Evolutionary conservation across 2,888 invertebrate genomes (phyloP).

Genomic region (Chesias legatella): DNA sequence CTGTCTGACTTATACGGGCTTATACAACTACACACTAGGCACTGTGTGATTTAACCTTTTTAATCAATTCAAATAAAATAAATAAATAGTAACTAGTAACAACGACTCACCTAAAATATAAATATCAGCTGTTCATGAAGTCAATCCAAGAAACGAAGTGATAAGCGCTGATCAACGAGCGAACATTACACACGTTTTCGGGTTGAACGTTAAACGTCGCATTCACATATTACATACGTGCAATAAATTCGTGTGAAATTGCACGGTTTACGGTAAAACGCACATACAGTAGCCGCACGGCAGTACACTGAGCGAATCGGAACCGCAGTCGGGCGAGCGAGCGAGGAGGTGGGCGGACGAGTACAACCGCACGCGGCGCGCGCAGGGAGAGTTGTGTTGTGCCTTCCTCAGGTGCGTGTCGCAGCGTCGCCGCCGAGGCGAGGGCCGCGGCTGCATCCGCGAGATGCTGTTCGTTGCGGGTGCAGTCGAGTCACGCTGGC

Average conservation of each 20-base stretch:
- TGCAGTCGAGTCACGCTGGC: constrained; percentile 35
- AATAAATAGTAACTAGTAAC: constrained; percentile 15
- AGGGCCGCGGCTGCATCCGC: constrained; percentile 52
- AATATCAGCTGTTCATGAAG: constrained; percentile 67
- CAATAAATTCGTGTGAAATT: constrained; percentile 66
- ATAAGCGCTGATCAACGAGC: constrained; percentile 52
- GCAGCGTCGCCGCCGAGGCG: constrained; percentile 39
- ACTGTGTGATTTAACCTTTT: no score
- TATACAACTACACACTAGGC: not conserved
- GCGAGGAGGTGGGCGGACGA: constrained; percentile 57
- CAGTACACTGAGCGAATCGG: constrained; percentile 57
- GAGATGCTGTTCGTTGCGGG: constrained; percentile 54
- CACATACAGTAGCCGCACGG: constrained; percentile 58
- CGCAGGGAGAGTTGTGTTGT: constrained; percentile 75
- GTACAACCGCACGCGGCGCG: constrained; percentile 73
- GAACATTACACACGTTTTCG: constrained; percentile 73
- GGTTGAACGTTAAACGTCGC: constrained; percentile 60
- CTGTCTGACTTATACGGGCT: not conserved
- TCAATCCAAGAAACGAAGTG: constrained; percentile 45
- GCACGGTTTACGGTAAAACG: constrained; percentile 57
- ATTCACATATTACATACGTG: constrained; percentile 64
- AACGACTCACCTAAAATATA: constrained; percentile 52
- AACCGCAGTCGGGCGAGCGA: constrained; percentile 42
- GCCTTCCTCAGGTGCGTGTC: constrained; percentile 49
- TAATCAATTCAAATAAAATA: no score